Percentiles rank a stretch among this genome's conserved stretches.
Evolutionary conservation across 2,888 invertebrate genomes (phyloP).

Genomic region (Aphidius colemani): DNA sequence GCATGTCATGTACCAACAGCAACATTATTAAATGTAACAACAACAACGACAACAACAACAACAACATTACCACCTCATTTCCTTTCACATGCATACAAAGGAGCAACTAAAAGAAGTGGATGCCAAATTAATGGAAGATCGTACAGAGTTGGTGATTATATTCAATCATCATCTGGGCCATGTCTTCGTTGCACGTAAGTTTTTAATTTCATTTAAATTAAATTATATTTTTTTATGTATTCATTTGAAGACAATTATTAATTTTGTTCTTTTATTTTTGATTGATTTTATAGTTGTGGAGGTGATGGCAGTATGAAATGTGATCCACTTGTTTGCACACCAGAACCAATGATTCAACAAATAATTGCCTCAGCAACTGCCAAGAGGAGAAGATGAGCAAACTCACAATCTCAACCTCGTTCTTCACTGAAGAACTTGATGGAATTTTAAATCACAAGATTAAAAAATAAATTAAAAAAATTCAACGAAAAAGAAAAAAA

Average conservation of each 20-base stretch:
- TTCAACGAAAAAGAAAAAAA: conserved; percentile 18
- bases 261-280: conserved; percentile 2
- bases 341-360: conserved; percentile 87
- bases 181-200: conserved; percentile 95
- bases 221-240: conserved; percentile 13
- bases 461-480: conserved; percentile 2
- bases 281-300: conserved; percentile 74
- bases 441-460: conserved; percentile 18
- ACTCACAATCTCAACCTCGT: conserved; percentile 7
- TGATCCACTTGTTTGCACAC: conserved; percentile 87
- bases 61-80: conserved; percentile 85
- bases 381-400: conserved; percentile 72
- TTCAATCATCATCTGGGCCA: conserved; percentile 86
- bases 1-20: conserved; percentile 92
- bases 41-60: conserved; percentile 86
- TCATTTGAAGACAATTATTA: neutral
- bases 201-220: neutral
- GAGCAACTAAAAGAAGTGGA: conserved; percentile 75
- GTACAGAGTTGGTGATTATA: conserved; percentile 84
- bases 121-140: conserved; percentile 86
- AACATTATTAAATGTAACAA: conserved; percentile 78
- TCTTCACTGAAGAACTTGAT: conserved; percentile 14
- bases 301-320: conserved; percentile 93
- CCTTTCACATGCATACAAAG: conserved; percentile 78
- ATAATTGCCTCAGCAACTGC: conserved; percentile 85